Conservation (phyloP, 92 coral and sea anemone species). For the Porites evermanni region DNA sequence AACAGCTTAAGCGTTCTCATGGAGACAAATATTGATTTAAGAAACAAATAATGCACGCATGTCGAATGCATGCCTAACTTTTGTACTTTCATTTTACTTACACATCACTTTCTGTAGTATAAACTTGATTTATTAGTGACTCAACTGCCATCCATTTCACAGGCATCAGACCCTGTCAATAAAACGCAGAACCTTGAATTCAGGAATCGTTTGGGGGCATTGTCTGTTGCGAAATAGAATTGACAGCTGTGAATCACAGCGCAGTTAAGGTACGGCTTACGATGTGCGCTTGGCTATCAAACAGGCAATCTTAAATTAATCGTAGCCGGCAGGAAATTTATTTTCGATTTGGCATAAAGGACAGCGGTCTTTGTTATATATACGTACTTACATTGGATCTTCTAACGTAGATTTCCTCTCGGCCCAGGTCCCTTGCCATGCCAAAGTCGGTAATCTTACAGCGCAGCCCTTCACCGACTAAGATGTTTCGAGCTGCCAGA, state of each 20-base stretch:
- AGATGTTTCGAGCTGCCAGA: constrained; percentile 41
- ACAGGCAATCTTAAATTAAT: not conserved
- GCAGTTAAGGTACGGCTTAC: too few species aligned
- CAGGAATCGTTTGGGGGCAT: not conserved
- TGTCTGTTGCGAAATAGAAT: not conserved
- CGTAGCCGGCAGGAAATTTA: not conserved
- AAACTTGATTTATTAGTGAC: constrained; percentile 21
- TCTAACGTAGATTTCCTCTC: constrained; percentile 33
- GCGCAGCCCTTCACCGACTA: constrained; percentile 40
- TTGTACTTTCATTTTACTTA: constrained; percentile 10
- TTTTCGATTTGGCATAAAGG: not conserved
- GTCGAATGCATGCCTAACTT: not conserved
- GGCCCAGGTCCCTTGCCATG: constrained; percentile 51
- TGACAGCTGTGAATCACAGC: too few species aligned
- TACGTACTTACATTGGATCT: constrained; percentile 48
- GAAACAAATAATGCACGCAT: too few species aligned
- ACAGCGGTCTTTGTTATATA: not conserved
- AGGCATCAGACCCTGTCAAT: constrained; percentile 34
- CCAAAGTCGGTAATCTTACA: constrained; percentile 60
- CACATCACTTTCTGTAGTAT: constrained; percentile 51
- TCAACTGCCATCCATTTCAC: constrained; percentile 51
- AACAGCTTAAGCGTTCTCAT: too few species aligned
- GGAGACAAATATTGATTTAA: too few species aligned
- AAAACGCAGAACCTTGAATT: not conserved
- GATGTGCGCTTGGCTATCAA: too few species aligned